Conservation (phyloP, 2,888 invertebrate species). For the Ecdyonurus torrentis region DNA sequence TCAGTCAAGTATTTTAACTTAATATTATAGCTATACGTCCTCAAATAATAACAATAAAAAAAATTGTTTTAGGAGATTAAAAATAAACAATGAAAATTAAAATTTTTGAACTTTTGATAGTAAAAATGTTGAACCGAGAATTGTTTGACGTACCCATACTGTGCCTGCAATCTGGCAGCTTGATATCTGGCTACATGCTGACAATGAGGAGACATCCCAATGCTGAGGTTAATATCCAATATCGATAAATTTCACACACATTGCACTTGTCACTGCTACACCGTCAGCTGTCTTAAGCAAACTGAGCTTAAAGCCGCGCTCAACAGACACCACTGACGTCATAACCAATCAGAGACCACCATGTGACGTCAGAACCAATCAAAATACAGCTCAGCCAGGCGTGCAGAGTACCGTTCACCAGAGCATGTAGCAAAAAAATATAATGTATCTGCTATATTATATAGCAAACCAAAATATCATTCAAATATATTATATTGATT, state of each 20-base stretch:
- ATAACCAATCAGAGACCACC: background rate
- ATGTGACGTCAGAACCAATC: no score
- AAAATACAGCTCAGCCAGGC: no score
- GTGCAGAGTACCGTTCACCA: slow-evolving; percentile 1
- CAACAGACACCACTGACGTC: background rate
- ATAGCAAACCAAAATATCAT: no score
- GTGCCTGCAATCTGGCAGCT: background rate
- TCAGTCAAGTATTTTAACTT: no score
- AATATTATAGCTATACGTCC: no score
- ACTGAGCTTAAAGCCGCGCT: background rate
- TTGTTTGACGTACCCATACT: background rate
- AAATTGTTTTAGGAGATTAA: no score
- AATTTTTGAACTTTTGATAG: no score
- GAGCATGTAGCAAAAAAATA: slow-evolving; percentile 6
- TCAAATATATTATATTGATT: no score
- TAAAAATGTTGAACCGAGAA: no score
- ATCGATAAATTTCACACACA: background rate
- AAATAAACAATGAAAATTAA: no score
- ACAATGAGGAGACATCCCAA: background rate
- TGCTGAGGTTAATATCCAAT: background rate
- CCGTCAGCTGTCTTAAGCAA: background rate
- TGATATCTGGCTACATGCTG: background rate
- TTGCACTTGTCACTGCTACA: background rate
- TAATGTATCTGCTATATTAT: no score
- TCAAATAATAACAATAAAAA: no score